These are phyloP conservation scores for Drosophila emarginata DNA, from an alignment of 2,888 invertebrate species.

Conservation along the genomic window DNA sequence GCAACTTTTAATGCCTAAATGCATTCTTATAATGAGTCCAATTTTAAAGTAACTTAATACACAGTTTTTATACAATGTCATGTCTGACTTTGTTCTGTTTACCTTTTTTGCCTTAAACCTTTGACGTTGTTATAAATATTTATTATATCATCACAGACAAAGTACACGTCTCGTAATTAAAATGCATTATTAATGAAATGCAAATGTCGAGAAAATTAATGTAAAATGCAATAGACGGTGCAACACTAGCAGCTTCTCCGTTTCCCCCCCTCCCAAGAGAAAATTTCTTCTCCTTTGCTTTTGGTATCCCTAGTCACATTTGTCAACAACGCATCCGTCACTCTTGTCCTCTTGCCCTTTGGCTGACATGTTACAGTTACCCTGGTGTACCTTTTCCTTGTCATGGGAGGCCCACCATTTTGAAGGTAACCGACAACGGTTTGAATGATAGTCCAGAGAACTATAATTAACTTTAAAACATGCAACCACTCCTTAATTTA, in stretches of 20 bases:
- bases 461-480: neutral
- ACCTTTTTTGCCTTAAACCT: slow-evolving; percentile 43
- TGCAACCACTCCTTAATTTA: neutral
- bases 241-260: slow-evolving; percentile 3
- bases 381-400: neutral
- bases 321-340: neutral
- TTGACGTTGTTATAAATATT: slow-evolving; percentile 65
- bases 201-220: slow-evolving; percentile 63
- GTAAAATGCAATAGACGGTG: slow-evolving; percentile 34
- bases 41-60: slow-evolving; percentile 6
- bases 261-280: neutral
- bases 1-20: neutral
- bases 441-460: neutral
- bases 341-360: neutral
- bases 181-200: slow-evolving; percentile 76
- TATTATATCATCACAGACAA: slow-evolving; percentile 64
- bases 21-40: no score
- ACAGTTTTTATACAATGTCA: slow-evolving; percentile 54
- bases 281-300: neutral
- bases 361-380: neutral
- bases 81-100: slow-evolving; percentile 55
- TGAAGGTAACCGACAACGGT: neutral
- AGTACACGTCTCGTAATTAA: slow-evolving; percentile 61
- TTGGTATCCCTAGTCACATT: neutral
- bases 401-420: neutral